Conservation (phyloP, 2,113 vertebrate genomes). For the Melanerpes aurifrons region DNA sequence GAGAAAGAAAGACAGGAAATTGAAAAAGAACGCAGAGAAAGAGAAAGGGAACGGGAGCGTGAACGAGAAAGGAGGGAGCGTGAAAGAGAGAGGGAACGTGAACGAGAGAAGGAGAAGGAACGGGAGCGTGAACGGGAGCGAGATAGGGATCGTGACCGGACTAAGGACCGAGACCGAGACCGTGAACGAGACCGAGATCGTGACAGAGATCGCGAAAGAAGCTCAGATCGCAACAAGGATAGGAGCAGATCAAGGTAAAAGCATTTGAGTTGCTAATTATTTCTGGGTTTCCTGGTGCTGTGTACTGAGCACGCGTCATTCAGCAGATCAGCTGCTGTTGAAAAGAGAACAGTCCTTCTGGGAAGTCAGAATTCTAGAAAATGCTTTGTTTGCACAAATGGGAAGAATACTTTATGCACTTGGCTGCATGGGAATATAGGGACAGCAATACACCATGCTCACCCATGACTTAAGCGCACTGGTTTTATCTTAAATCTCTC, state of each 20-base stretch:
- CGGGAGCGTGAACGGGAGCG: slow-evolving; percentile 89
- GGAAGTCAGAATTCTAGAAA: background rate
- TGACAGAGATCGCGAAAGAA: slow-evolving; percentile 86
- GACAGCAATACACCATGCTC: background rate
- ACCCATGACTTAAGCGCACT: background rate
- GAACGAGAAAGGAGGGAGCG: slow-evolving; percentile 95
- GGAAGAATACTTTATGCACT: background rate
- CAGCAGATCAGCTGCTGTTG: background rate
- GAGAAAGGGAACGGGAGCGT: slow-evolving; percentile 94
- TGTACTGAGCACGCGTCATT: background rate
- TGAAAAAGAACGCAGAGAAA: slow-evolving; percentile 93
- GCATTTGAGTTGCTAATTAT: background rate
- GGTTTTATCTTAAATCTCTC: background rate
- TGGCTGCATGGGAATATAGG: background rate
- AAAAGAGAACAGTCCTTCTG: background rate
- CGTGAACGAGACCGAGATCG: slow-evolving; percentile 88
- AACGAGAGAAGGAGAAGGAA: slow-evolving; percentile 86
- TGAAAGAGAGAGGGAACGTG: slow-evolving; percentile 92
- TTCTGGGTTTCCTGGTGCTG: background rate
- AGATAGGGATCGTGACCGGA: slow-evolving; percentile 88
- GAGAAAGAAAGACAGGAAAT: slow-evolving; percentile 96
- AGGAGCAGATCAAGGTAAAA: slow-evolving; percentile 92
- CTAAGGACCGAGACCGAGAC: slow-evolving; percentile 85
- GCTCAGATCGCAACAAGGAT: slow-evolving; percentile 83
- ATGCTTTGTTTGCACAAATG: background rate